Evolutionary conservation across 2,113 vertebrate genomes (phyloP).

Genomic region (Daboia siamensis): DNA sequence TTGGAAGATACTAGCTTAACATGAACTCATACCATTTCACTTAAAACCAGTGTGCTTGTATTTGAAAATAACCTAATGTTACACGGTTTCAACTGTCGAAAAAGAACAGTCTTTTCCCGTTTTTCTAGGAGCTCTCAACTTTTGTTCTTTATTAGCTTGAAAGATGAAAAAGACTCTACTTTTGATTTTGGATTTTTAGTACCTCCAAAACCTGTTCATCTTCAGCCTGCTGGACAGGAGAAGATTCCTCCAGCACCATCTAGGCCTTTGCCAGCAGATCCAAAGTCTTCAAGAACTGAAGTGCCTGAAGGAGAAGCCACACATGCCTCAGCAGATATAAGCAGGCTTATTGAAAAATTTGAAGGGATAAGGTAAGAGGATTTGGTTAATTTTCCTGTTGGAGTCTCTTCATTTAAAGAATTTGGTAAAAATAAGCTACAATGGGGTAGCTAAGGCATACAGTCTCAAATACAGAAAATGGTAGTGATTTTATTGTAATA

Average conservation of each 20-base stretch:
- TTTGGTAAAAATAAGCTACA: background rate
- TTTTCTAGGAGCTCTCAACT: background rate
- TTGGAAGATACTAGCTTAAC: background rate
- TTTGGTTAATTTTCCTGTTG: background rate
- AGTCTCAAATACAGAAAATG: background rate
- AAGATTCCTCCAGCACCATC: conserved; percentile 79
- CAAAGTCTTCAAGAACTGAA: conserved; percentile 60
- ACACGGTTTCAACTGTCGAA: background rate
- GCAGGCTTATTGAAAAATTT: conserved; percentile 78
- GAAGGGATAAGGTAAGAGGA: conserved; percentile 77
- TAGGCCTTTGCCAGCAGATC: conserved; percentile 75
- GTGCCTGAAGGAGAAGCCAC: conserved; percentile 57
- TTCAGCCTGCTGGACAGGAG: conserved; percentile 77
- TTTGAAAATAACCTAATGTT: background rate
- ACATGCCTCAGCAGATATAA: conserved; percentile 69
- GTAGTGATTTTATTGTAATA: background rate
- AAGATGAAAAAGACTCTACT: conserved; percentile 33
- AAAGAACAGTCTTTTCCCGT: background rate
- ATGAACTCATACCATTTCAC: accelerated
- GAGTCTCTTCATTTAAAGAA: background rate
- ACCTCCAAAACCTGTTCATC: conserved; percentile 83
- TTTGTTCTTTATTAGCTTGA: background rate
- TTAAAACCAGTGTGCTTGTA: background rate
- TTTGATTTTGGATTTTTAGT: conserved; percentile 64
- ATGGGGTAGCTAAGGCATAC: background rate